Percentiles rank a stretch among this genome's conserved stretches.
Conservation (phyloP, 2,888 invertebrate species). For the Cataglyphis rosenhaueri region DNA sequence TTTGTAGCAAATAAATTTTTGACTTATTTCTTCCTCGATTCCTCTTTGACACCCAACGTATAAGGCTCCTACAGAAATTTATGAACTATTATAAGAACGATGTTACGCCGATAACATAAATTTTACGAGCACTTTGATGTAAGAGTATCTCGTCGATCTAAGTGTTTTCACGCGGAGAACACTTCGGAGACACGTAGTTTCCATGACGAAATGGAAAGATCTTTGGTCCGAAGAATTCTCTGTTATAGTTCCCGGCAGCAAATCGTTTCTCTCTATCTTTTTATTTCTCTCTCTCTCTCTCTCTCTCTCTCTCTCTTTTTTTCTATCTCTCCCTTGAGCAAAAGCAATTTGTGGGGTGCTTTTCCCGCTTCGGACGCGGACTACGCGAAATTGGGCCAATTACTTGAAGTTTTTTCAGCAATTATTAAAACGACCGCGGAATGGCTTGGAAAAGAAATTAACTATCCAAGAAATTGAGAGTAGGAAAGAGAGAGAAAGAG, state of each 20-base stretch:
- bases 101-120: conserved; percentile 26
- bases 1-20: conserved; percentile 24
- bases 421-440: conserved; percentile 42
- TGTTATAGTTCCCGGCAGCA: conserved; percentile 23
- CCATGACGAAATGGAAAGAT: conserved; percentile 1
- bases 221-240: conserved; percentile 13
- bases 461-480: conserved; percentile 33
- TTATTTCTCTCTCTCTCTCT: background rate
- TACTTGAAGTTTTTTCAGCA: conserved; percentile 58
- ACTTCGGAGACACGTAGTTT: background rate
- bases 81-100: conserved; percentile 17
- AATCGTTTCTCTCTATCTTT: conserved; percentile 15
- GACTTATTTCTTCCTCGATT: background rate
- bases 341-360: conserved; percentile 41
- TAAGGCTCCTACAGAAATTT: conserved; percentile 8
- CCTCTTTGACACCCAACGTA: background rate
- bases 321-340: background rate
- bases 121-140: background rate
- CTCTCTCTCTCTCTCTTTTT: no score
- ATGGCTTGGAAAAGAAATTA: conserved; percentile 27
- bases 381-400: conserved; percentile 61
- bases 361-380: conserved; percentile 29
- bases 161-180: background rate
- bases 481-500: no score
- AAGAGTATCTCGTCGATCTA: background rate